phyloP scores from a whole-genome alignment of 2,113 vertebrate species.

The Felis catus region DNA sequence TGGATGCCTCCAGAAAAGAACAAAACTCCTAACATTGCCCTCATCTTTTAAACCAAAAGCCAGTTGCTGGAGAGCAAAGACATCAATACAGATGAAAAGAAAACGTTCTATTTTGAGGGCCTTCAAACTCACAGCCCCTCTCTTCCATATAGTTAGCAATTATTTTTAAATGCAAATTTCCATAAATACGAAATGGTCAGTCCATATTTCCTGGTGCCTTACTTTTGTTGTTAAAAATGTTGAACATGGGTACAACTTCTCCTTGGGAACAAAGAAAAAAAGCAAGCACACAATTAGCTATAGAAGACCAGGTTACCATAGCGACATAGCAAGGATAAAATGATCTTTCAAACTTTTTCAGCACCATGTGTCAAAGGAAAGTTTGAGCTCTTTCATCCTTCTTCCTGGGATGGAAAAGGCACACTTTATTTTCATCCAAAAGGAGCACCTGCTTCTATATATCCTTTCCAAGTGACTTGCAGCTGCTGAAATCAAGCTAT shows the following conservation, averaged over 20 bases:
- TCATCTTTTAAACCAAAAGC: conserved; percentile 56
- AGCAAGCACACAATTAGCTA: conserved; percentile 52
- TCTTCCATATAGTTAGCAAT: background rate
- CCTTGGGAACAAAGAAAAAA: conserved; percentile 32
- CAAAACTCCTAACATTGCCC: background rate
- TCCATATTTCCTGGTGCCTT: background rate
- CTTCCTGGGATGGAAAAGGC: conserved; percentile 40
- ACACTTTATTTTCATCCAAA: conserved; percentile 39
- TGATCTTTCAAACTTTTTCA: conserved; percentile 65
- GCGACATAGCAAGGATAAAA: conserved; percentile 53
- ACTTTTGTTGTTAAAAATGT: conserved; percentile 40
- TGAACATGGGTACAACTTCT: background rate
- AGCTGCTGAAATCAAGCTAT: conserved; percentile 4
- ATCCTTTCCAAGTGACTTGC: background rate
- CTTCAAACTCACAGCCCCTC: background rate
- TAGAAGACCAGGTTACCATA: conserved; percentile 65
- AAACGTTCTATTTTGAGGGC: background rate
- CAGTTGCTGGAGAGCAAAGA: conserved; percentile 19
- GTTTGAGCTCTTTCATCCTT: conserved; percentile 57
- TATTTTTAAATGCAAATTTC: conserved; percentile 46
- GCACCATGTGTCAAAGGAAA: conserved; percentile 59
- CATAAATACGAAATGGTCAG: background rate
- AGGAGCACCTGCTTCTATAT: conserved; percentile 41
- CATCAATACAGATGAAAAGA: conserved; percentile 44
- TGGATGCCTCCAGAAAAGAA: conserved; percentile 36